A percentile compares a stretch with the other conserved stretches of the same genome.
These are phyloP conservation scores for Chloebia gouldiae DNA, from an alignment of 2,113 vertebrate species.

Conservation along the genomic window DNA sequence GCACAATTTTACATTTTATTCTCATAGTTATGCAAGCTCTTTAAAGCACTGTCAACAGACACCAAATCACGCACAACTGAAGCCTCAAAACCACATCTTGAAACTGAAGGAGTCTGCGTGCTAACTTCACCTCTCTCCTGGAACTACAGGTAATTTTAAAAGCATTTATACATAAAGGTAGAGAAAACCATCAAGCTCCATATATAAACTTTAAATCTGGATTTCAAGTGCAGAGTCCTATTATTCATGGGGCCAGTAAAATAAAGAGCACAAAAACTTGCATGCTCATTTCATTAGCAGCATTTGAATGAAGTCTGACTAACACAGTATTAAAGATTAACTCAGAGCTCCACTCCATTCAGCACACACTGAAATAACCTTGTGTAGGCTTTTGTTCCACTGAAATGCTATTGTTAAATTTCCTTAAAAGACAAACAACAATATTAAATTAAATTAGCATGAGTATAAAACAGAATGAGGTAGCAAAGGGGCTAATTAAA, in stretches of 20 bases:
- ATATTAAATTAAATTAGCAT: background rate
- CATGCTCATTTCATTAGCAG: background rate
- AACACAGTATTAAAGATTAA: background rate
- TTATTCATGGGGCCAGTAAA: background rate
- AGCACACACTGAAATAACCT: background rate
- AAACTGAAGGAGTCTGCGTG: background rate
- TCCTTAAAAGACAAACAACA: conserved; percentile 5
- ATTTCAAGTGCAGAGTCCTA: background rate
- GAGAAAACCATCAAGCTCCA: background rate
- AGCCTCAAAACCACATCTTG: background rate
- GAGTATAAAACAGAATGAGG: background rate
- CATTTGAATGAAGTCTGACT: background rate
- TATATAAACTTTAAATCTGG: background rate
- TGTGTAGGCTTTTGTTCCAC: background rate
- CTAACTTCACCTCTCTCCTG: background rate
- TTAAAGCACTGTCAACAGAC: background rate
- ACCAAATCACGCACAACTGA: background rate
- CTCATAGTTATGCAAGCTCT: background rate
- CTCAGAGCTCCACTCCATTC: background rate
- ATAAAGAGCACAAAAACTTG: background rate
- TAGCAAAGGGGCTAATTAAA: background rate
- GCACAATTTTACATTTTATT: background rate
- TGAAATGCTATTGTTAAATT: background rate
- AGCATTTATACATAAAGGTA: background rate
- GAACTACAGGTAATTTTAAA: background rate